Conservation (phyloP, 1,140 invertebrate genomes). For the Caenorhabditis latens region DNA sequence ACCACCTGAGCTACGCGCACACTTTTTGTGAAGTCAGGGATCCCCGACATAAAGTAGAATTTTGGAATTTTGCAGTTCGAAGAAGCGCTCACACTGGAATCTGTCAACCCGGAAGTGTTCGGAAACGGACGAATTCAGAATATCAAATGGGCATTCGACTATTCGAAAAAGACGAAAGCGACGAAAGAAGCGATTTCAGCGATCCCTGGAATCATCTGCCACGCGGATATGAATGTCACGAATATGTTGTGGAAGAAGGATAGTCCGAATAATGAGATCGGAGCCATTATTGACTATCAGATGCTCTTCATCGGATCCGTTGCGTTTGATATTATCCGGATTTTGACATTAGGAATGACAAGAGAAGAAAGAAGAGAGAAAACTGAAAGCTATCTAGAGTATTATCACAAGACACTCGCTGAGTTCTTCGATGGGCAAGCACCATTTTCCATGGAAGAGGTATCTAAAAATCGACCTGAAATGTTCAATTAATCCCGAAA, state of each 20-base stretch:
- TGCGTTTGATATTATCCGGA: not conserved
- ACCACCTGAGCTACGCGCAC: too few species aligned
- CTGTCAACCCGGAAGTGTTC: not conserved
- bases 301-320: constrained; percentile 6
- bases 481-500: not conserved
- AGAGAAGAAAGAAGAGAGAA: not conserved
- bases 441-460: not conserved
- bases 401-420: not conserved
- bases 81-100: not conserved
- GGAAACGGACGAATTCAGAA: constrained; percentile 2
- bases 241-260: constrained; percentile 24
- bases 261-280: not conserved
- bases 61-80: constrained; percentile 1
- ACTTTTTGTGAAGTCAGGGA: too few species aligned
- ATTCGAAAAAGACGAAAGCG: not conserved
- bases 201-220: constrained; percentile 1
- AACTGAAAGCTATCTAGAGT: not conserved
- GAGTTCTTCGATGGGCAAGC: not conserved
- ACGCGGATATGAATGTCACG: constrained; percentile 5
- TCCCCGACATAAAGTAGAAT: not conserved
- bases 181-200: not conserved
- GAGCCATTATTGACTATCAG: constrained; percentile 19
- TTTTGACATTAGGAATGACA: not conserved
- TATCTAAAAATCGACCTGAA: too few species aligned
- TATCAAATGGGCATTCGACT: constrained; percentile 29